phyloP scores from a whole-genome alignment of 1,140 invertebrate species.

The Venustaconcha ellipsiformis region DNA sequence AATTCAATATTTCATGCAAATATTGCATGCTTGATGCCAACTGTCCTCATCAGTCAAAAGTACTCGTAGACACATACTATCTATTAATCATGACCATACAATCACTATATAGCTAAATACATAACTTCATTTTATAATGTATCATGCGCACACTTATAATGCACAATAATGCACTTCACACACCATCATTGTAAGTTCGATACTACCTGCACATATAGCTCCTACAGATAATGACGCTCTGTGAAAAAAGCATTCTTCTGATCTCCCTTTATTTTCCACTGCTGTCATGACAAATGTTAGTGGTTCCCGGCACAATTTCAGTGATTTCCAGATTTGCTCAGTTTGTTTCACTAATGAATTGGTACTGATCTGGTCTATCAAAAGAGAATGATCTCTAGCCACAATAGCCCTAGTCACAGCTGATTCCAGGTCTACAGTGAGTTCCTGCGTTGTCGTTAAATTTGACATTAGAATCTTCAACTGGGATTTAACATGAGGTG shows the following conservation, averaged over 20 bases:
- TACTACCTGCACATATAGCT: conserved; percentile 24
- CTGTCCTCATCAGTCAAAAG: too few species aligned
- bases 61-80: too few species aligned
- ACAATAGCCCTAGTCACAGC: conserved; percentile 13
- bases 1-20: too few species aligned
- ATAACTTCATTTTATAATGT: too few species aligned
- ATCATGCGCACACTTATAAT: too few species aligned
- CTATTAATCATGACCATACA: too few species aligned
- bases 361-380: conserved; percentile 14
- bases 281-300: conserved; percentile 13
- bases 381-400: conserved; percentile 4
- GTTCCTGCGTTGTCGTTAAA: conserved; percentile 12
- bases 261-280: conserved; percentile 20
- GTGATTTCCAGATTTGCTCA: conserved; percentile 25
- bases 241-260: conserved; percentile 22
- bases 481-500: conserved; percentile 23
- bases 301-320: conserved; percentile 15
- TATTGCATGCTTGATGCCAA: too few species aligned
- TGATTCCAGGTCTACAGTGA: conserved; percentile 23
- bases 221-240: conserved; percentile 21
- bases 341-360: conserved; percentile 28
- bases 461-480: conserved; percentile 16
- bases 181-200: too few species aligned
- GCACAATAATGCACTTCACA: too few species aligned
- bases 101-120: too few species aligned